A percentile compares a stretch with the other conserved stretches of the same genome.
Conservation (phyloP, 64 coral and sea anemone species). For the Montipora foliosa region DNA sequence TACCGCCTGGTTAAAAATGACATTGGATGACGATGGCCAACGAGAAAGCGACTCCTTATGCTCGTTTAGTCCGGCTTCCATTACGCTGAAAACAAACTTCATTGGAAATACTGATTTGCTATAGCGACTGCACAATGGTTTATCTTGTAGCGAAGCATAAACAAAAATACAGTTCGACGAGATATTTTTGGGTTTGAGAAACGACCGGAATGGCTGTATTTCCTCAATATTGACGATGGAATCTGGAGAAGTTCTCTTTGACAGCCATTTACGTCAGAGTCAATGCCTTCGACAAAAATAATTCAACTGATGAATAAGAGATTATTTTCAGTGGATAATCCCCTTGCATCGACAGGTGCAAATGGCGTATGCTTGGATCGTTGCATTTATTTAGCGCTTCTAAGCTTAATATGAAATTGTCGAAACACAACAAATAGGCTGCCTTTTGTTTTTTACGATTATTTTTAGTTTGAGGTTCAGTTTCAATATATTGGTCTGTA, state of each 20-base stretch:
- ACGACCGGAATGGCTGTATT: neutral
- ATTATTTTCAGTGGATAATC: no score
- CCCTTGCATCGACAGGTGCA: no score
- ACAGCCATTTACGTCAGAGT: neutral
- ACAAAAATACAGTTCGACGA: neutral
- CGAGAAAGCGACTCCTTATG: constrained; percentile 38
- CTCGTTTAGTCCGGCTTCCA: constrained; percentile 24
- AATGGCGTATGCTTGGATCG: neutral
- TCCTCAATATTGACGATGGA: neutral
- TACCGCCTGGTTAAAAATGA: constrained; percentile 63
- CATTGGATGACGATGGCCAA: constrained; percentile 57
- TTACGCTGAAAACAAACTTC: constrained; percentile 29
- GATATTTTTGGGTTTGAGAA: neutral
- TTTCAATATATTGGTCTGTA: no score
- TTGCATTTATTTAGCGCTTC: neutral
- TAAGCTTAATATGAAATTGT: no score
- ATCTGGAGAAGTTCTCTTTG: neutral
- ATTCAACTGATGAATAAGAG: no score
- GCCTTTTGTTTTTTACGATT: no score
- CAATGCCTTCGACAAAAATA: no score
- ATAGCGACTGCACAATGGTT: no score
- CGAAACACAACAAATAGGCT: no score
- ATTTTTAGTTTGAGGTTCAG: no score
- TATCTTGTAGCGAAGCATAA: neutral
- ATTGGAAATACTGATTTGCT: neutral